A percentile compares a stretch with the other conserved stretches of the same genome.
Conservation (phyloP, 2,888 invertebrate genomes). For the Galerucella calmariensis region DNA sequence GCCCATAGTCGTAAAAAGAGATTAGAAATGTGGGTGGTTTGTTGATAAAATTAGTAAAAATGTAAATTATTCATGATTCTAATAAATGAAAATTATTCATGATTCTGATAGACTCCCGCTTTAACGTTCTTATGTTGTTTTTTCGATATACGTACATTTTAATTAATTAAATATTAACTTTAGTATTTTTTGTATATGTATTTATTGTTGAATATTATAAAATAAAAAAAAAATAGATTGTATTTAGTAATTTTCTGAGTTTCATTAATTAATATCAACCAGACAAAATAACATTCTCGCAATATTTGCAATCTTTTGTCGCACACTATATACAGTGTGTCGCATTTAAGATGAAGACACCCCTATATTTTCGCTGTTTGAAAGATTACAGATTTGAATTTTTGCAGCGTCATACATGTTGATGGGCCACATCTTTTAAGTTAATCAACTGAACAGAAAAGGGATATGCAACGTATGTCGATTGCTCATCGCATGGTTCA, state of each 20-base stretch:
- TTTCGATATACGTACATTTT: conserved; percentile 19
- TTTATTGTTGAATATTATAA: conserved; percentile 37
- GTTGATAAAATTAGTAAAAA: neutral
- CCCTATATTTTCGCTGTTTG: too few relatives aligned
- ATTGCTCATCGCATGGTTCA: too few relatives aligned
- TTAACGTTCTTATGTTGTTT: conserved; percentile 14
- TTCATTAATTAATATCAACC: neutral
- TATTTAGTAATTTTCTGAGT: conserved; percentile 24
- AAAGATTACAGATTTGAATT: too few relatives aligned
- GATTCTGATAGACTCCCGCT: conserved; percentile 28
- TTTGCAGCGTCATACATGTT: too few relatives aligned
- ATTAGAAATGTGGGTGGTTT: neutral
- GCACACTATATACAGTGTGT: too few relatives aligned
- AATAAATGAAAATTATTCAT: neutral
- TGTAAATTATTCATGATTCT: neutral
- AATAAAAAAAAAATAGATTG: conserved; percentile 33
- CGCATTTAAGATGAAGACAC: too few relatives aligned
- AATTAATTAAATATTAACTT: conserved; percentile 19
- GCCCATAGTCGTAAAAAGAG: too few relatives aligned
- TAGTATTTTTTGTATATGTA: conserved; percentile 38
- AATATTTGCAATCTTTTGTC: too few relatives aligned
- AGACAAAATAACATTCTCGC: too few relatives aligned
- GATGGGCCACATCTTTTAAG: too few relatives aligned
- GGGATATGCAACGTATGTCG: too few relatives aligned
- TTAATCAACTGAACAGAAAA: too few relatives aligned